Evolutionary conservation across 2,113 vertebrate species (phyloP).

Genomic region (Dicaeum eximium): DNA sequence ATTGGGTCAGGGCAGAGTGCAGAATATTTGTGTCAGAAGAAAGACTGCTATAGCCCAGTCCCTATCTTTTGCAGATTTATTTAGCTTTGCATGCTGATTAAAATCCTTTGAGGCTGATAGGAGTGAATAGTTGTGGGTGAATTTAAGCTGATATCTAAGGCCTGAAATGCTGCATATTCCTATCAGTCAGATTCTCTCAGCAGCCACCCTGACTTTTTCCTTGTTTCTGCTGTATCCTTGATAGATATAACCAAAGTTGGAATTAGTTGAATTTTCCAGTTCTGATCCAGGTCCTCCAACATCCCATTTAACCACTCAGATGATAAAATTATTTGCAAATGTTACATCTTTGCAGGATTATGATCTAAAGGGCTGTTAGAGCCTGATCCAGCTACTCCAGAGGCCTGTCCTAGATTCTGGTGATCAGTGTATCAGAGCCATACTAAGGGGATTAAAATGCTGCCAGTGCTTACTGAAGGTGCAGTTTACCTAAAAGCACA

Average conservation of each 20-base stretch:
- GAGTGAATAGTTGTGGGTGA: background rate
- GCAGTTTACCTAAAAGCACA: background rate
- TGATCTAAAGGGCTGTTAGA: slow-evolving; percentile 36
- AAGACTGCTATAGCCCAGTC: background rate
- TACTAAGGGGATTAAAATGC: slow-evolving; percentile 7
- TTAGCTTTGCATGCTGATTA: background rate
- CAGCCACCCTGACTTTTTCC: background rate
- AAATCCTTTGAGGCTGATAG: slow-evolving; percentile 3
- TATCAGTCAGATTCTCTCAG: background rate
- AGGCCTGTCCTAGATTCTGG: slow-evolving; percentile 44
- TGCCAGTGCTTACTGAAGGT: background rate
- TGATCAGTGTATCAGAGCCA: background rate
- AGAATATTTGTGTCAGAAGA: background rate
- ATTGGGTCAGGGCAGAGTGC: background rate
- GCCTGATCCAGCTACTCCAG: slow-evolving; percentile 39
- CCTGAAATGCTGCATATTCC: background rate
- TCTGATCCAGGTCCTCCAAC: background rate
- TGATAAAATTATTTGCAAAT: slow-evolving; percentile 47
- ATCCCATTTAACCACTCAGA: slow-evolving; percentile 28
- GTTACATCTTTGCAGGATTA: slow-evolving; percentile 41
- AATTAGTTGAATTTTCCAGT: background rate
- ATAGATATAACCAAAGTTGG: background rate
- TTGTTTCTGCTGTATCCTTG: background rate
- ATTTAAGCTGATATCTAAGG: background rate
- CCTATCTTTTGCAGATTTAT: background rate